Evolutionary conservation across 53 echinoderm and acorn worm species (phyloP).

Genomic region (Holothuria scabra): DNA sequence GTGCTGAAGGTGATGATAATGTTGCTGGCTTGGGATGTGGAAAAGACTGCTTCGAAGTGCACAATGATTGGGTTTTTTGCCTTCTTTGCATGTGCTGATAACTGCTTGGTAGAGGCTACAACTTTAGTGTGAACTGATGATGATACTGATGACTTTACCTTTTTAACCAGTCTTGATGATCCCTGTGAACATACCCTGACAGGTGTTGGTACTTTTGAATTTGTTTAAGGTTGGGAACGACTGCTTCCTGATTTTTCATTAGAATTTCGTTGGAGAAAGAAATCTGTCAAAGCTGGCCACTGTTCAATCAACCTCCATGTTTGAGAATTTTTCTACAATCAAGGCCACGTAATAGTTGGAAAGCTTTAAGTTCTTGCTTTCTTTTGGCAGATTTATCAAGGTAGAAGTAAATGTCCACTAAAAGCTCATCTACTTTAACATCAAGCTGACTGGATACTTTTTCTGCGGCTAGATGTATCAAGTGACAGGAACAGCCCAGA

Average conservation of each 20-base stretch:
- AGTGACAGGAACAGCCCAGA: constrained; percentile 30
- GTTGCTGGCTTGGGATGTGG: too few species aligned
- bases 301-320: constrained; percentile 15
- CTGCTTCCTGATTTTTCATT: not conserved
- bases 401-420: constrained; percentile 26
- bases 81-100: too few species aligned
- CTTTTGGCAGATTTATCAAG: constrained; percentile 40
- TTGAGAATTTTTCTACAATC: constrained; percentile 13
- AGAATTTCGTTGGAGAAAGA: not conserved
- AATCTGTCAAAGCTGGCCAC: not conserved
- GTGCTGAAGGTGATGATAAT: too few species aligned
- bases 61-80: too few species aligned
- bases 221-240: too few species aligned
- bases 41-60: too few species aligned
- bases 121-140: too few species aligned
- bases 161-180: too few species aligned
- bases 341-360: not conserved
- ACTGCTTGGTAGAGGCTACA: too few species aligned
- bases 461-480: constrained; percentile 21
- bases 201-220: too few species aligned
- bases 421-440: constrained; percentile 24
- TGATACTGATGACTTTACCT: too few species aligned
- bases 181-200: too few species aligned
- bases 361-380: constrained; percentile 8
- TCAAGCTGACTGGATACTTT: not conserved